Base-by-base conservation (phyloP, 2,113 vertebrate species). In the Grus americana region DNA sequence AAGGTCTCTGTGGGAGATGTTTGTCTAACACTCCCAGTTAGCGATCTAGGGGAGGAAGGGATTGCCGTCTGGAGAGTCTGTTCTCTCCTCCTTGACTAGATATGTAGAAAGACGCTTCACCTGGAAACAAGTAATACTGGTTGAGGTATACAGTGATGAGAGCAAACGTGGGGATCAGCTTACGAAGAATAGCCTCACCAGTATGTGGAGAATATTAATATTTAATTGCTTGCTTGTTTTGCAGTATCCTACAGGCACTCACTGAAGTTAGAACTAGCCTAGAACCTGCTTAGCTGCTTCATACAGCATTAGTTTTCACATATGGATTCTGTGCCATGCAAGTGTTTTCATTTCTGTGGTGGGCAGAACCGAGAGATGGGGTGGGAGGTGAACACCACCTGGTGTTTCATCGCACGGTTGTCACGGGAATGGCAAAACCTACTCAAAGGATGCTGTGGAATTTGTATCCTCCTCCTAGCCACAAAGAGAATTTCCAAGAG, bases 371-470 rank as follows among this genome's bases (percentile, higher is more conserved):
- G 0, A 63, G 89, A 74, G 70, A 67, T 84, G 65, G 80, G 86
- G 72, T 94, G 76, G 84, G 86, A 89, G n/a, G 44, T 86, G 84
- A 93, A 24, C 50, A 67, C 52, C 79, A 84, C 86, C 84, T 91
- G 95, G 83, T 80, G 86, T 78, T 84, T 78, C 72, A 44, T 22
- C 75, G 81, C 74, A 67, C 57, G 55, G 65, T 71, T 79, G 20
- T 63, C 76, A 42, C 47, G 2, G 29, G 52, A 75, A 84, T 57
- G 61, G 89, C 42, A 59, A 95, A 92, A 93, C 61, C 80, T 88
- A 38, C 93, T 87, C 91, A 84, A 74, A 91, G 76, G 79, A 74
- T 91, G 91, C 79, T 66, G 59, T 57, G 59, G 50, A 78, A 92
- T 58, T 74, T 66, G 22, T n/a, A 71, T 67, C 61, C 68, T 91